Conservation (phyloP, 1,140 invertebrate genomes). For the Drosophila pandora region DNA sequence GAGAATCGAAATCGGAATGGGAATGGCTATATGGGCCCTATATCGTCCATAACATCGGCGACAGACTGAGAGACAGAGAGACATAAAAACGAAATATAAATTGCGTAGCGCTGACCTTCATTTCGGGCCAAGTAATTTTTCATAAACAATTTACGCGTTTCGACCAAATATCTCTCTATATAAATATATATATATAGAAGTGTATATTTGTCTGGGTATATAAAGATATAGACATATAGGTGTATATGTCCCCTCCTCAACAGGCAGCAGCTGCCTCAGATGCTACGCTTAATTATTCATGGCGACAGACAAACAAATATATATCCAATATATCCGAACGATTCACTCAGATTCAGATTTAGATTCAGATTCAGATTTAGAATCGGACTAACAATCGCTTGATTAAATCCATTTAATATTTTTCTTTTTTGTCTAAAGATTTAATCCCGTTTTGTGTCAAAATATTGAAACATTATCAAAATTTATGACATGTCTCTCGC, state of each 20-base stretch:
- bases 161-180: slow-evolving; percentile 15
- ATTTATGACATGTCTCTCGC: slow-evolving; percentile 6
- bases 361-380: slow-evolving; percentile 4
- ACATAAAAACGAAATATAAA: slow-evolving; percentile 80
- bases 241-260: neutral
- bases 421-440: neutral
- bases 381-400: neutral
- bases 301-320: slow-evolving; percentile 17
- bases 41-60: slow-evolving; percentile 7
- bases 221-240: neutral
- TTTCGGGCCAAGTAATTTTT: slow-evolving; percentile 80
- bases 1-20: slow-evolving; percentile 4
- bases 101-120: slow-evolving; percentile 80
- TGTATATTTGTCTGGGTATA: neutral
- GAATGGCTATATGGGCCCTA: slow-evolving; percentile 12
- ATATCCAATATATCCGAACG: slow-evolving; percentile 9
- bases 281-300: slow-evolving; percentile 76
- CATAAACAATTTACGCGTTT: slow-evolving; percentile 82
- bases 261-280: slow-evolving; percentile 51
- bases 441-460: slow-evolving; percentile 66
- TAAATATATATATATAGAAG: neutral
- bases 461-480: slow-evolving; percentile 67
- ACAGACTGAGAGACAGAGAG: slow-evolving; percentile 19
- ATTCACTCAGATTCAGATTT: slow-evolving; percentile 17
- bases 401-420: neutral